Evolutionary conservation across 2,113 vertebrate genomes (phyloP).

Genomic region (Bujurquina vittata): DNA sequence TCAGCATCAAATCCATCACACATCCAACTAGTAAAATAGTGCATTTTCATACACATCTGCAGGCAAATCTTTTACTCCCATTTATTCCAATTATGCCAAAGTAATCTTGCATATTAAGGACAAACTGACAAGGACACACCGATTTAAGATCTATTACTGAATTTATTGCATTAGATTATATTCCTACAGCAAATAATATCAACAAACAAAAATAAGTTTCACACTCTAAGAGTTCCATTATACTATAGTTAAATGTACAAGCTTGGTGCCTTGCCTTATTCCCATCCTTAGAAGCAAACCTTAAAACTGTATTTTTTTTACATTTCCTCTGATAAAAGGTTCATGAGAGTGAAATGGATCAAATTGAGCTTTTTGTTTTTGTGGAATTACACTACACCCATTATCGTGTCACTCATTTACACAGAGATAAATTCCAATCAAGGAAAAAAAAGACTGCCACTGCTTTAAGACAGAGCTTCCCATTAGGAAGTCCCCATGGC

Average conservation of each 20-base stretch:
- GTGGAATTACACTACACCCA: neutral
- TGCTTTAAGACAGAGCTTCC: neutral
- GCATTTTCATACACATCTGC: neutral
- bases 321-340: rapidly evolving
- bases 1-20: constrained; percentile 22
- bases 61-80: neutral
- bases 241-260: constrained; percentile 36
- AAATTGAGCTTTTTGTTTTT: rapidly evolving
- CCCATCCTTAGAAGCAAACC: constrained; percentile 78
- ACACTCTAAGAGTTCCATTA: constrained; percentile 46
- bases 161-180: constrained; percentile 70
- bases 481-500: neutral
- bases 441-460: neutral
- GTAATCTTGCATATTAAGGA: constrained; percentile 30
- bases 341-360: neutral
- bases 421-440: neutral
- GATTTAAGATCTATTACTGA: constrained; percentile 49
- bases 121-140: constrained; percentile 68
- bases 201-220: constrained; percentile 47
- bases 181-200: constrained; percentile 54
- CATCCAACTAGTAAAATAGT: neutral
- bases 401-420: neutral
- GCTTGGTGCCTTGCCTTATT: constrained; percentile 78
- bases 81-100: neutral
- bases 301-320: constrained; percentile 31